Conservation (phyloP, 30 jellyfish, hydroid and myxozoan genomes). For the Cassiopea andromeda region DNA sequence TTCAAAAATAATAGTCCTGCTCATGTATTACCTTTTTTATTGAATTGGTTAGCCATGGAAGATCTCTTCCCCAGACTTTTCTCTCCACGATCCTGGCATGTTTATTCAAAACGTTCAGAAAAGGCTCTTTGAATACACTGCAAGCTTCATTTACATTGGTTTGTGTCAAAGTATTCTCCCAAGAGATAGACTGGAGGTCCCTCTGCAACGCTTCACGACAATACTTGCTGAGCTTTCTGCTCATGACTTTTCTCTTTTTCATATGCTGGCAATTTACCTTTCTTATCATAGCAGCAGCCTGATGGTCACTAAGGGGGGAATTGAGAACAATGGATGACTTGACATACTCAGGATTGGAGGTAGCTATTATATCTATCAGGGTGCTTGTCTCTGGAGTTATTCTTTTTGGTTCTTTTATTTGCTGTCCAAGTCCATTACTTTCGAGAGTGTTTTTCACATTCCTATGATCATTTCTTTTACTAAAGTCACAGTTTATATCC, state of each 20-base stretch:
- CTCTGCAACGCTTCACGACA: conserved; percentile 58
- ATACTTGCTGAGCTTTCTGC: conserved; percentile 70
- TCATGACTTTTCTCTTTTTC: conserved; percentile 41
- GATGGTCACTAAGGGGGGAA: conserved; percentile 78
- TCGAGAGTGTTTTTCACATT: conserved; percentile 21
- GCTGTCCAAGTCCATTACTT: conserved; percentile 54
- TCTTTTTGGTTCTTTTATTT: conserved; percentile 60
- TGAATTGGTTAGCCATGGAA: conserved; percentile 66
- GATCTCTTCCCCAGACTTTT: conserved; percentile 63
- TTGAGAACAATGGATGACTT: conserved; percentile 69
- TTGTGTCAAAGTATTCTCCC: conserved; percentile 45
- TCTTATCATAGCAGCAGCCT: conserved; percentile 23
- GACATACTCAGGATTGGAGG: conserved; percentile 65
- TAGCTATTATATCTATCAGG: conserved; percentile 44
- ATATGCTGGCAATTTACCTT: conserved; percentile 56
- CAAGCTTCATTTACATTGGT: conserved; percentile 54
- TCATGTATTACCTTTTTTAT: conserved; percentile 18
- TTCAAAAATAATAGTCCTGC: conserved; percentile 59
- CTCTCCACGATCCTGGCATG: conserved; percentile 63
- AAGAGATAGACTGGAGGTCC: conserved; percentile 55
- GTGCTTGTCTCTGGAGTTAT: conserved; percentile 68
- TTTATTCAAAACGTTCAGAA: conserved; percentile 31
- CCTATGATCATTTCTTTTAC: conserved; percentile 41
- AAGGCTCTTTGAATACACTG: conserved; percentile 46
- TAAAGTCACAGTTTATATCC: conserved; percentile 46